Base-by-base conservation (phyloP, 2,797 vertebrate genomes). In the Phataginus tricuspis region DNA sequence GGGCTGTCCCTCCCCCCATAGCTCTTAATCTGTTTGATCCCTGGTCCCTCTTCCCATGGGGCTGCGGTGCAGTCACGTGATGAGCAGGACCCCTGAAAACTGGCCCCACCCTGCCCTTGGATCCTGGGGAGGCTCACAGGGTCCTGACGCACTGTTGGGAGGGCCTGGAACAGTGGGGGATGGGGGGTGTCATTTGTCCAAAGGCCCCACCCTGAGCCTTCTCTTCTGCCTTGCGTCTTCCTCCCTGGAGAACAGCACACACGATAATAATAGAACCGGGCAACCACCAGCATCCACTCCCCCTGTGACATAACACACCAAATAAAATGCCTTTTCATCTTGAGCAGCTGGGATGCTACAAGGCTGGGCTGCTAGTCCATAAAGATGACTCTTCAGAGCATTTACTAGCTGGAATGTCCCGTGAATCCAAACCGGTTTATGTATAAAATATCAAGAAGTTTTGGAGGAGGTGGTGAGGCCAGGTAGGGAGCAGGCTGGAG, bases 251-350 rank as follows among this genome's bases (percentile, higher is more conserved):
- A 96, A 78, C 64, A 95, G 29, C 64, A 42, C 86, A 63, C 45
- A 25, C 15, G 69, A 19, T 75, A 72, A 88, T 93, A 93, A 95
- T 66, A 96, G 91, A 89, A 68, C 75, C 31, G 68, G 78, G 96
- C n/a, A 51, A 80, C 15, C 0, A 5, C 51, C 49, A 7, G 94
- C 87, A 66, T 78, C 82, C 51, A 69, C 86, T 95, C 88, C 64
- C 96, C 55, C 79, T 27, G 39, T 64, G 31, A 63, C 77, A 13
- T 45, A 93, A 79, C 96, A 91, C 90, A 89, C 95, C 92, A 75
- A 97, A 96, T 93, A 88, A 86, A 98, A 98, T 72, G 64, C 95
- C 92, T 96, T 98, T 98, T 97, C 95, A 97, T 98, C 95, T 98
- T 64, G 80, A 95, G 97, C 98, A 97, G 82, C 97, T 2, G 71